phyloP scores from a whole-genome alignment of 2,797 vertebrate species.

The Tarsius wallacei region DNA sequence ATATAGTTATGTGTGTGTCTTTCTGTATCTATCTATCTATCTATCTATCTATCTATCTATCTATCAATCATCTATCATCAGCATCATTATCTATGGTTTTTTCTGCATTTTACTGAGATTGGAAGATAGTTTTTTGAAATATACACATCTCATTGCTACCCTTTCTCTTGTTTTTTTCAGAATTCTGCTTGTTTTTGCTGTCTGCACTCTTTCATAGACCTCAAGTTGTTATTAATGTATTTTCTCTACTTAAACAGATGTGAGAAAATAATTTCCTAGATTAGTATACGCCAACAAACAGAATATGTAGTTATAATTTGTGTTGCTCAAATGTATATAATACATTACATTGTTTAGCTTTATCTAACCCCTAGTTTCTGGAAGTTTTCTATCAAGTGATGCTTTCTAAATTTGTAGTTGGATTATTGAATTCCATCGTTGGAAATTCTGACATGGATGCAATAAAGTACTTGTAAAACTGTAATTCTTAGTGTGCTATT shows the following conservation, averaged over 20 bases:
- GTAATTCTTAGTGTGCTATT: background rate
- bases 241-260: background rate
- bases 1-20: background rate
- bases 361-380: background rate
- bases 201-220: background rate
- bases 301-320: background rate
- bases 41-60: background rate
- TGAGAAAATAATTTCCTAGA: slow-evolving; percentile 33
- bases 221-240: background rate
- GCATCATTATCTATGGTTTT: background rate
- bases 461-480: background rate
- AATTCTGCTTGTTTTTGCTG: background rate
- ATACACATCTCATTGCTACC: background rate
- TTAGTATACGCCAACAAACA: background rate
- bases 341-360: background rate
- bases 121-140: background rate
- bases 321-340: background rate
- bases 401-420: background rate
- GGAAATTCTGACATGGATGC: background rate
- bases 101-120: background rate
- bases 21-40: background rate
- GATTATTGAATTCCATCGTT: background rate
- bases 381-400: background rate
- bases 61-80: background rate
- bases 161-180: background rate